Evolutionary conservation across 2,888 invertebrate species (phyloP), one percentile per base, ranked within the genome.

Genomic region (Lutraria lutraria): DNA sequence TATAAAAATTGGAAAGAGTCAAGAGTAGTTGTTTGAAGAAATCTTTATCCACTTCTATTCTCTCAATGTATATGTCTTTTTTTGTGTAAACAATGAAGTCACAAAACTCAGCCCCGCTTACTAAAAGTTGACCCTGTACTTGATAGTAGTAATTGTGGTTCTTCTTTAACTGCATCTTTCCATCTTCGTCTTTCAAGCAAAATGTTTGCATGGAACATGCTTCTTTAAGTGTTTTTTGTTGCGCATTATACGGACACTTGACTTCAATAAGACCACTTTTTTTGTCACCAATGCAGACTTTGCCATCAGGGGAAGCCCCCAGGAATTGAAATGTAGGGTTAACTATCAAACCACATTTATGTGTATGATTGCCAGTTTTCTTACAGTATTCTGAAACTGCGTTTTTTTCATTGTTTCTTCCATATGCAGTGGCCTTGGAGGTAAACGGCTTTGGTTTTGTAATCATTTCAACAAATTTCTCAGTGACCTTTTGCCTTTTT

Each of bases 271-370:
- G 53, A 21, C 88, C 89, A 8, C 86, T 31, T 19, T 79, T 8
- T 0, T 85, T 83, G 79, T 80, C 76, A 12, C 87, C 89, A 80
- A n/a, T n/a, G n/a, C 91, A 91, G 8, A 92, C 85, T 68, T 91
- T 89, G 19, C 81, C 89, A 81, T 91, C 89, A 81, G 89, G 90
- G 10, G 90, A 80, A 19, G 91, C 92, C 15, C 89, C 90, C 15
- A 92, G 60, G 81, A 88, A 91, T 29, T 90, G 87, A 80, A 91
- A 92, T 21, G 43, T 43, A 13, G 80, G 81, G 72, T 89, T 92
- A 0, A 92, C 83, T 13, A 92, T 25, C 43, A 91, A 79, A 10
- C 90, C 90, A 88, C 90, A 91, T 19, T 88, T 88, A 85, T 92
- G 92, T 54, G 88, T 87, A 90, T 89, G 89, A 76, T 88, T 87